Percentiles rank a stretch among this genome's conserved stretches.
Evolutionary conservation across 2,113 vertebrate species (phyloP).

Genomic region (Callipepla californica): DNA sequence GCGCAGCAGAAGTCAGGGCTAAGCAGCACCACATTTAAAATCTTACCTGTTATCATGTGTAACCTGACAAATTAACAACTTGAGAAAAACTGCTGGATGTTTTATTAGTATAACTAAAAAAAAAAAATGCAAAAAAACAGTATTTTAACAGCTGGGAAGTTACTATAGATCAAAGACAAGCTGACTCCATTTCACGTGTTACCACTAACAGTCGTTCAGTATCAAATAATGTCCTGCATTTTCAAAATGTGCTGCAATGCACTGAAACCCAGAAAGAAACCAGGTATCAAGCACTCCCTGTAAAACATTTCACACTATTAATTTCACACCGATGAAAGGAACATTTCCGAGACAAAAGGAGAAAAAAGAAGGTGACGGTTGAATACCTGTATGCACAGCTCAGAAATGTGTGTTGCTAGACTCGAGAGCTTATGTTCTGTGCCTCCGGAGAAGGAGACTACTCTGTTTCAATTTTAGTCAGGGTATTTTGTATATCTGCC

Average conservation of each 20-base stretch:
- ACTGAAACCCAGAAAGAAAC: neutral
- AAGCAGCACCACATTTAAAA: neutral
- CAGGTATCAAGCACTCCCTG: neutral
- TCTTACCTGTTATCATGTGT: neutral
- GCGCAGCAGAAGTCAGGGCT: neutral
- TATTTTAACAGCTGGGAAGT: neutral
- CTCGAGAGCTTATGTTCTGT: neutral
- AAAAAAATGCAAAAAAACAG: neutral
- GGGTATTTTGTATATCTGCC: neutral
- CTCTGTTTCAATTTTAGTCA: neutral
- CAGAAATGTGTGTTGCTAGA: neutral
- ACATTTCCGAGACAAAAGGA: neutral
- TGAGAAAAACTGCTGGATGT: neutral
- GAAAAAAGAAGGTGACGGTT: neutral
- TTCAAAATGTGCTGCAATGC: neutral
- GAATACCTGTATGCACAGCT: rapidly evolving
- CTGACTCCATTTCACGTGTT: neutral
- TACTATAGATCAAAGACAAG: neutral
- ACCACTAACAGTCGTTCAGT: rapidly evolving
- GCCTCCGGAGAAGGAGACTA: neutral
- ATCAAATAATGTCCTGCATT: neutral
- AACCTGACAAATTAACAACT: neutral
- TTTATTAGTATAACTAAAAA: neutral
- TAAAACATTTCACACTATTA: neutral
- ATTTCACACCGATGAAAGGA: neutral